Evolutionary conservation across 1,140 invertebrate genomes (phyloP).

Genomic region (Brachionus asplanchnoidis): DNA sequence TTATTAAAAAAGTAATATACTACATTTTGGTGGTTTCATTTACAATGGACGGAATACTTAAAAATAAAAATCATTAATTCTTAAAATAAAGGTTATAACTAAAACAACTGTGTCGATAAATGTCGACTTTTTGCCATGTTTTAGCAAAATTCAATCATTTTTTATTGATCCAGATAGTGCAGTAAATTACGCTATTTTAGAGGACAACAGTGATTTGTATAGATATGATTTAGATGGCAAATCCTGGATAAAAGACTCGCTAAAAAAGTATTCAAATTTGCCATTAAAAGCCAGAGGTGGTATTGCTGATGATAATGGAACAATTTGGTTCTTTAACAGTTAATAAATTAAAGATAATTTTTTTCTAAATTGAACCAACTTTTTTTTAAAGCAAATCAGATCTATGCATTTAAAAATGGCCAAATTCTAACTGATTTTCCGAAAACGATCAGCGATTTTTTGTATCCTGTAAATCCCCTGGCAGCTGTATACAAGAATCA

Average conservation of each 20-base stretch:
- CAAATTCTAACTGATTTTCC: background rate
- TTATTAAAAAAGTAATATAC: too few species aligned
- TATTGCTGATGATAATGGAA: background rate
- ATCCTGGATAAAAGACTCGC: background rate
- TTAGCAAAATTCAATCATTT: background rate
- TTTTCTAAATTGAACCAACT: background rate
- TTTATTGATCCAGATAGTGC: background rate
- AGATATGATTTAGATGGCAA: background rate
- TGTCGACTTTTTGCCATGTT: background rate
- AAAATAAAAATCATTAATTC: too few species aligned
- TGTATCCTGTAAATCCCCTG: background rate
- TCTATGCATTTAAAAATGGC: background rate
- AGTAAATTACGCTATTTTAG: background rate
- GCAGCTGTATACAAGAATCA: background rate
- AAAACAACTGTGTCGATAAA: background rate
- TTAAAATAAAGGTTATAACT: background rate
- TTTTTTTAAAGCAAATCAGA: background rate
- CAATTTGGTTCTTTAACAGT: slow-evolving; percentile 17
- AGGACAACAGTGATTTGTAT: background rate
- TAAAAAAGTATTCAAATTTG: background rate
- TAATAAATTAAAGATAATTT: background rate
- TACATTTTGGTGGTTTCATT: too few species aligned
- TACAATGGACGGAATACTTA: too few species aligned
- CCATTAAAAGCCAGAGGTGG: background rate
- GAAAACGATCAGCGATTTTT: background rate